Base-by-base conservation (phyloP, 2,888 invertebrate species). In the Phytoseiulus persimilis region DNA sequence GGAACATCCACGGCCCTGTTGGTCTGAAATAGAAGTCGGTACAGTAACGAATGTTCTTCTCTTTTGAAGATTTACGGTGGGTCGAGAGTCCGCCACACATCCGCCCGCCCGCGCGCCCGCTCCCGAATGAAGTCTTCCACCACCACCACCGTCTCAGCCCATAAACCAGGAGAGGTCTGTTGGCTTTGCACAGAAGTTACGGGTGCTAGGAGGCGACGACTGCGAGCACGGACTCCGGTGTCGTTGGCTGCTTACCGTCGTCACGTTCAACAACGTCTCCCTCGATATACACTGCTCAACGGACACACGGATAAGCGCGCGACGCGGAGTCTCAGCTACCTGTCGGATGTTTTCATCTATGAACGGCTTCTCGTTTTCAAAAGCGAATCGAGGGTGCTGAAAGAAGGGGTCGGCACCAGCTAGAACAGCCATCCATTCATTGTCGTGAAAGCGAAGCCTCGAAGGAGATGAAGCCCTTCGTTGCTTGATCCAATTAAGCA, bases 1-100 rank as follows among this genome's bases (percentile, higher is more conserved):
- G 65, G 65, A 65, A 65, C 65, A 28, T 65, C 65, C 65, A 65
- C 65, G 65, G 65, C 65, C 65, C 65, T 65, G 65, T 65, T 65
- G 65, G 65, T 65, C 65, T 65, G 65, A 65, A 65, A 65, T 65
- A 65, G 65, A 65, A 65, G 65, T 65, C 65, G 65, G 65, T 65
- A 32, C 87, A 45, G 87, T 87, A 87, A 87, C 87, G 87, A 87
- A 87, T 87, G 87, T 87, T 87, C n/a, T n/a, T n/a, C 87, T 87
- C 87, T 87, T 87, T 87, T 87, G 32, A 87, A 45, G 87, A 87
- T 87, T 87, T 87, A 87, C 87, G 33, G 32, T 65, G 65, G 65
- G 65, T 65, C 65, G 65, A 65, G 65, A 23, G 23, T 28, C 65
- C 65, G 46, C 46, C 46, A 14, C 46, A 46, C 46, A 46, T 46